phyloP scores from a whole-genome alignment of 1,140 invertebrate genomes.

The Solen grandis region DNA sequence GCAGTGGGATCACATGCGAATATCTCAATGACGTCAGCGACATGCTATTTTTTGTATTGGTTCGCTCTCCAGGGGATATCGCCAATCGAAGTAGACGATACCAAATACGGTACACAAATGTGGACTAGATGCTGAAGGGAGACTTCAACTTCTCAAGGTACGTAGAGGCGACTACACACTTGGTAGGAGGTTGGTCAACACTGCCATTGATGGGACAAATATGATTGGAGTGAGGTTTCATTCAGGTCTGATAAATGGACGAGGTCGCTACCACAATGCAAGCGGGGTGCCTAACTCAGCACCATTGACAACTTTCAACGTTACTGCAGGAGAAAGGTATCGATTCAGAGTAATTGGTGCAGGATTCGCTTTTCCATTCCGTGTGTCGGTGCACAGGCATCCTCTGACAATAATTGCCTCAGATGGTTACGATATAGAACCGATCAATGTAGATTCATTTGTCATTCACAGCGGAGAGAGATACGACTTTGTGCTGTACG shows the following conservation, averaged over 20 bases:
- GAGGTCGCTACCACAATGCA: constrained; percentile 54
- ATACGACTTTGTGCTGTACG: constrained; percentile 91
- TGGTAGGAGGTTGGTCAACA: no score
- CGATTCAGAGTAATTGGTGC: constrained; percentile 65
- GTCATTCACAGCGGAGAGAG: constrained; percentile 85
- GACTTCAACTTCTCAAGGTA: background rate
- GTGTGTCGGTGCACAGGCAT: constrained; percentile 90
- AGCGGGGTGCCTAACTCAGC: constrained; percentile 43
- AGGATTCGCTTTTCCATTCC: constrained; percentile 37
- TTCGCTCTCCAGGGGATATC: no score
- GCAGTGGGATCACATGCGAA: constrained; percentile 71
- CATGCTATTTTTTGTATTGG: no score
- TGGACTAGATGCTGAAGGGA: background rate
- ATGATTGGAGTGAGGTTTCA: background rate
- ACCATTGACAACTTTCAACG: constrained; percentile 61
- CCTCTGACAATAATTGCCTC: constrained; percentile 88
- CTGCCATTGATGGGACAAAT: constrained; percentile 18
- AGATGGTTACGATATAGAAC: constrained; percentile 89
- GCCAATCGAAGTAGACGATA: constrained; percentile 37
- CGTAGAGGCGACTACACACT: background rate
- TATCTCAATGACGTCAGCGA: no score
- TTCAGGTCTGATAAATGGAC: constrained; percentile 66
- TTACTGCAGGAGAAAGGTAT: constrained; percentile 48
- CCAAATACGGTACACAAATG: constrained; percentile 59
- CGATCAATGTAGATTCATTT: constrained; percentile 82